These are phyloP conservation scores for Dryas iulia DNA, from an alignment of 1,140 invertebrate genomes.

Conservation along the genomic window DNA sequence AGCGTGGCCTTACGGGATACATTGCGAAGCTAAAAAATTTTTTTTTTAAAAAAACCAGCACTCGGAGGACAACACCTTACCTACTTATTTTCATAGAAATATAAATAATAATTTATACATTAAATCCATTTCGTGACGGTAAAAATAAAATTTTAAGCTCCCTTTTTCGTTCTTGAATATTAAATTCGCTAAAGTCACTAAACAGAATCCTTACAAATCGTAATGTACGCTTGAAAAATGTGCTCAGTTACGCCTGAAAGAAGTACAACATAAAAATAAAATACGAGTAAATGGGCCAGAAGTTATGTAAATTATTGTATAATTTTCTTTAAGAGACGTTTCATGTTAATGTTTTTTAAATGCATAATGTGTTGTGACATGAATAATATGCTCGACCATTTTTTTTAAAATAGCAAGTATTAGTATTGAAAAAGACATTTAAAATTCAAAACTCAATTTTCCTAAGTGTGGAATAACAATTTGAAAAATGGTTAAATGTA, in stretches of 20 bases:
- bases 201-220: constrained; percentile 1
- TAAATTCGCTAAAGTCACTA: not conserved
- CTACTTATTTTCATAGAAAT: no score
- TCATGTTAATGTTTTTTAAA: constrained; percentile 1
- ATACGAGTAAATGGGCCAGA: constrained; percentile 12
- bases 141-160: not conserved
- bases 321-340: not conserved
- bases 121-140: not conserved
- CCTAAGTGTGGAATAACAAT: no score
- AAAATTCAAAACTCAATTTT: no score
- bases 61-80: no score
- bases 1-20: no score
- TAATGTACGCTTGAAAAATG: constrained; percentile 9
- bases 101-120: not conserved
- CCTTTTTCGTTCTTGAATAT: not conserved
- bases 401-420: no score
- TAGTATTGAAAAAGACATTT: no score
- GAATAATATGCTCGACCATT: not conserved
- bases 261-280: constrained; percentile 3
- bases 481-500: no score
- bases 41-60: no score
- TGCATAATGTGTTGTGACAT: not conserved
- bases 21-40: no score
- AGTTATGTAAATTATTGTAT: constrained; percentile 14
- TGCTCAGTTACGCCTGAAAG: constrained; percentile 1